These are phyloP conservation scores for Netelia virgata DNA, from an alignment of 2,888 invertebrate genomes.

Conservation along the genomic window DNA sequence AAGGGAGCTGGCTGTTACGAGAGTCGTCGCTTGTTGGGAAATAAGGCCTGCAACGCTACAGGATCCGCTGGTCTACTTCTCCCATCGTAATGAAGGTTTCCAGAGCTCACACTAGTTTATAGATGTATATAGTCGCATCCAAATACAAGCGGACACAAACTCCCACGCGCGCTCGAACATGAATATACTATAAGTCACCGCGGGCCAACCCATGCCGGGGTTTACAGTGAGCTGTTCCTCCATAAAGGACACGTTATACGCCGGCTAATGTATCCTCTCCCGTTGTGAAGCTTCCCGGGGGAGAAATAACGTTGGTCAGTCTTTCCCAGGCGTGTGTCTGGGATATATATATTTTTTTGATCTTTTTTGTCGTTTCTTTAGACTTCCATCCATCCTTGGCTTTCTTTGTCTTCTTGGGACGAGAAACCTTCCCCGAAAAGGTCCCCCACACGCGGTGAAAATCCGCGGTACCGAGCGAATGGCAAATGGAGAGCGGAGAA, in stretches of 20 bases:
- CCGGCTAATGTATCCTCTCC: conserved; percentile 62
- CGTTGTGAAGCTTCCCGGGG: conserved; percentile 48
- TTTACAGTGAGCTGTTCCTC: conserved; percentile 70
- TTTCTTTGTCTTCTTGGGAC: conserved; percentile 21
- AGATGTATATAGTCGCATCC: conserved; percentile 2
- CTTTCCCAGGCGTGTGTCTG: conserved; percentile 37
- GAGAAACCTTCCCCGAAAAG: conserved; percentile 26
- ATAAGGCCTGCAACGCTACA: conserved; percentile 6
- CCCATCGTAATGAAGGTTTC: conserved; percentile 45
- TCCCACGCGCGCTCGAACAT: conserved; percentile 3
- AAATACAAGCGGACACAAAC: conserved; percentile 7
- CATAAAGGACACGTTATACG: conserved; percentile 72
- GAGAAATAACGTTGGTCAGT: conserved; percentile 68
- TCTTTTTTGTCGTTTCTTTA: conserved; percentile 42
- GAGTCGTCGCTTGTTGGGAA: conserved; percentile 15
- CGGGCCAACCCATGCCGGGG: conserved; percentile 55
- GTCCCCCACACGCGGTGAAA: conserved; percentile 27
- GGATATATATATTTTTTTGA: conserved; percentile 1
- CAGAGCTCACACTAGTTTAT: conserved; percentile 10
- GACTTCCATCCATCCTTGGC: conserved; percentile 37
- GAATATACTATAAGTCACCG: conserved; percentile 47
- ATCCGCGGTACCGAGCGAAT: conserved; percentile 32
- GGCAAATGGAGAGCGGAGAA: conserved; percentile 23
- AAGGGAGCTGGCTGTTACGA: conserved; percentile 59
- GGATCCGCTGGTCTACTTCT: conserved; percentile 27